These are phyloP conservation scores for Contarinia nasturtii DNA, from an alignment of 1,140 invertebrate species.

Conservation along the genomic window DNA sequence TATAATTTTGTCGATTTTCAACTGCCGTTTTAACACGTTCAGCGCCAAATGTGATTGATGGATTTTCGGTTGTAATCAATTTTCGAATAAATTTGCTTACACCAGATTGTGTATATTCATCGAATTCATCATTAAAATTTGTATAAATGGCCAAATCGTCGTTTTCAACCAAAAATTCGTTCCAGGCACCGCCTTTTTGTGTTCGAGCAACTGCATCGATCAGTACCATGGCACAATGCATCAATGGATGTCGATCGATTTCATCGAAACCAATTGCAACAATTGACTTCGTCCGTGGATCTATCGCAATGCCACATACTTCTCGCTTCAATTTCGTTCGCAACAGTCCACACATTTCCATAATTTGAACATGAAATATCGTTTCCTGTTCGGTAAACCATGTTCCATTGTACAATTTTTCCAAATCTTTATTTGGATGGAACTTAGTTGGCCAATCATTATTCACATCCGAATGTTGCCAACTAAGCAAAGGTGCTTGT, in stretches of 20 bases:
- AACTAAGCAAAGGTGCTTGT: conserved; percentile 35
- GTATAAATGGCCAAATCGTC: background rate
- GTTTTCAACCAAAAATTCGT: conserved; percentile 1
- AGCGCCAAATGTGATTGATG: conserved; percentile 11
- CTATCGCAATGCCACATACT: conserved; percentile 42
- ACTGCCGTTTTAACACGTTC: conserved; percentile 5
- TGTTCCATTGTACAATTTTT: conserved; percentile 36
- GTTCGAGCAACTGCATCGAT: conserved; percentile 66
- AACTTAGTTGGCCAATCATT: conserved; percentile 71
- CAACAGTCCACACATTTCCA: conserved; percentile 24
- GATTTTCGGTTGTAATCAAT: background rate
- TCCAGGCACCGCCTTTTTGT: conserved; percentile 65
- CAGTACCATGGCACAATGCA: conserved; percentile 70
- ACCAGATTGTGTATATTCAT: background rate
- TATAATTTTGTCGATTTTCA: conserved; percentile 13
- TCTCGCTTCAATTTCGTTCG: conserved; percentile 14
- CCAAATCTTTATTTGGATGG: conserved; percentile 51
- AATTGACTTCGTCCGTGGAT: conserved; percentile 37
- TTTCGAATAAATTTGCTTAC: background rate
- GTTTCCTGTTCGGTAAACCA: conserved; percentile 41
- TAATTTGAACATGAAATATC: conserved; percentile 34
- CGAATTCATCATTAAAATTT: background rate
- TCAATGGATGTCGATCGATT: conserved; percentile 40
- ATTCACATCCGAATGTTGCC: conserved; percentile 41
- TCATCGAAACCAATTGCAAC: conserved; percentile 43